Evolutionary conservation across 2,797 vertebrate genomes (phyloP).

Genomic region (Pipistrellus pipistrellus): DNA sequence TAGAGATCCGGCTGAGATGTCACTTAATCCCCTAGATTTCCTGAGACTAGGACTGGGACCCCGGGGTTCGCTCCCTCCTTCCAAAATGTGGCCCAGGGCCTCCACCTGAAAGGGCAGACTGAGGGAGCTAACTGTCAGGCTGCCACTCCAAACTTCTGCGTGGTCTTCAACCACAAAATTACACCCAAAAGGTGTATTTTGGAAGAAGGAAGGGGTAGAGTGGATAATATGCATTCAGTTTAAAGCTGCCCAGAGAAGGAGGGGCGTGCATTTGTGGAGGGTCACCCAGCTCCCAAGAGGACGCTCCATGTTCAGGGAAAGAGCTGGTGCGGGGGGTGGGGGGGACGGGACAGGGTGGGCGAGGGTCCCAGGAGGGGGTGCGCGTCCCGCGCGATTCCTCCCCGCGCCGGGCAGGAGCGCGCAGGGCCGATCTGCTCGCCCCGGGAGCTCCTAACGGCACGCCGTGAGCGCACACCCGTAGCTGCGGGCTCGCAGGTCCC

Average conservation of each 20-base stretch:
- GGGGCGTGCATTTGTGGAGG: conserved; percentile 40
- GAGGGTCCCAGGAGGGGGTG: neutral
- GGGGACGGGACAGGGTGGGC: neutral
- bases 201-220: conserved; percentile 66
- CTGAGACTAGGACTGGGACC: neutral
- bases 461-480: conserved; percentile 81
- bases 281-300: neutral
- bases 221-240: conserved; percentile 52
- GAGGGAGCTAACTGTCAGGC: conserved; percentile 54
- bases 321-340: neutral
- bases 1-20: conserved; percentile 83
- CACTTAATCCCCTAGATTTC: conserved; percentile 81
- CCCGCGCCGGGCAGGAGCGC: neutral
- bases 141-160: neutral
- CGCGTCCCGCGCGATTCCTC: no score
- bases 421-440: conserved; percentile 52
- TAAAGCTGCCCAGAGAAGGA: conserved; percentile 45
- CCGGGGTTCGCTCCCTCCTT: conserved; percentile 65
- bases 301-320: neutral
- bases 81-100: conserved; percentile 17
- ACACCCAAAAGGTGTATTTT: conserved; percentile 75
- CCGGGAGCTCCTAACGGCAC: conserved; percentile 84
- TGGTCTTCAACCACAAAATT: conserved; percentile 73
- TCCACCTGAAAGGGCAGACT: neutral
- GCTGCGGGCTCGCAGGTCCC: neutral